Percentiles rank a stretch among this genome's conserved stretches.
Conservation (phyloP, 64 coral and sea anemone genomes). For the Montipora sp. region DNA sequence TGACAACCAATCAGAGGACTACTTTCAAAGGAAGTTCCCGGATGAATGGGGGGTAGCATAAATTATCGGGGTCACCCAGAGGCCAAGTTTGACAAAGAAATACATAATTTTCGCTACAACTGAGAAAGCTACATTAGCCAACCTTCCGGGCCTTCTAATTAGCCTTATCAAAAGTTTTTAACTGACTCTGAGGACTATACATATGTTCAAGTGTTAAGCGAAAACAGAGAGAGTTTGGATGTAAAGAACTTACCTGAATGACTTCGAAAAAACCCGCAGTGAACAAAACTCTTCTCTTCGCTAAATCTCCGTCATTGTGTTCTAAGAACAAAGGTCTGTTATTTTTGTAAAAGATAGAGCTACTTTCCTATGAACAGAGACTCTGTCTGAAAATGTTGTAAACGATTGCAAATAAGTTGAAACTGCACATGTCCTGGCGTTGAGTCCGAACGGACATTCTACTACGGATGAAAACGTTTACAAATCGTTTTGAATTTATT, state of each 20-base stretch:
- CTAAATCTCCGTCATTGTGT: constrained; percentile 4
- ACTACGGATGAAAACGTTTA: too few species aligned
- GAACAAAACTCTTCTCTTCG: background rate
- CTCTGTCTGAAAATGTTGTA: background rate
- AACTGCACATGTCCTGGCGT: too few species aligned
- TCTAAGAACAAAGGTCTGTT: background rate
- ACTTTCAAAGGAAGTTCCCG: constrained; percentile 83
- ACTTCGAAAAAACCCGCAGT: background rate
- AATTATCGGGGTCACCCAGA: constrained; percentile 44
- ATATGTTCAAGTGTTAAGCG: background rate
- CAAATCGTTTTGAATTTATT: too few species aligned
- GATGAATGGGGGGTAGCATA: constrained; percentile 76
- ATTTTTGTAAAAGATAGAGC: background rate
- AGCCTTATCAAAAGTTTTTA: constrained; percentile 24
- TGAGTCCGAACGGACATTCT: too few species aligned
- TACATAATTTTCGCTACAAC: background rate
- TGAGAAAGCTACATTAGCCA: background rate
- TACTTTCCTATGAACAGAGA: background rate
- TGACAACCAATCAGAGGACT: constrained; percentile 97
- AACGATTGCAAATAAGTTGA: background rate
- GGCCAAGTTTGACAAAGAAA: constrained; percentile 62
- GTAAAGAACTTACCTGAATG: background rate
- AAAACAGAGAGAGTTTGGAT: background rate
- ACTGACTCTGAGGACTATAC: background rate
- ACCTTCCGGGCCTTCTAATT: background rate